A percentile compares a stretch with the other conserved stretches of the same genome.
These are phyloP conservation scores for Bombus superbus DNA, from an alignment of 1,140 invertebrate species.

Conservation along the genomic window DNA sequence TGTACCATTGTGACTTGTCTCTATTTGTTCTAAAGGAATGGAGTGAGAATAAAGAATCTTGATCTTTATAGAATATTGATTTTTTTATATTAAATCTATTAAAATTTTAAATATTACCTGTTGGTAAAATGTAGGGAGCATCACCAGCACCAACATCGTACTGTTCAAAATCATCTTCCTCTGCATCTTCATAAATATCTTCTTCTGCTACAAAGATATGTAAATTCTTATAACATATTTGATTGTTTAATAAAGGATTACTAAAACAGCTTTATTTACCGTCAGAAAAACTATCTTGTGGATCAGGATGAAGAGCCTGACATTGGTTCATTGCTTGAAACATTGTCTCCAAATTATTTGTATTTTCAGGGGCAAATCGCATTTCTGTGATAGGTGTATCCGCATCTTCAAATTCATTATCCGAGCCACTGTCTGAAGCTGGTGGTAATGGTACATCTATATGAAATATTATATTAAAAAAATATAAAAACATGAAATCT, in stretches of 20 bases:
- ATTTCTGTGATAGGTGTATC: conserved; percentile 85
- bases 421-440: conserved; percentile 78
- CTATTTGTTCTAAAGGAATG: conserved; percentile 72
- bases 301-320: conserved; percentile 87
- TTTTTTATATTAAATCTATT: neutral
- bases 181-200: conserved; percentile 83
- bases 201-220: conserved; percentile 74
- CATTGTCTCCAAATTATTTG: conserved; percentile 84
- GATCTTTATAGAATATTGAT: conserved; percentile 4
- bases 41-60: conserved; percentile 18
- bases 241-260: neutral
- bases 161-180: conserved; percentile 79
- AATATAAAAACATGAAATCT: conserved; percentile 14
- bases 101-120: conserved; percentile 68
- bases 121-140: conserved; percentile 75
- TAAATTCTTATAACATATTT: conserved; percentile 5
- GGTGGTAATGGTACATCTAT: conserved; percentile 71
- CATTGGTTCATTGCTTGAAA: conserved; percentile 88
- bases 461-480: conserved; percentile 31
- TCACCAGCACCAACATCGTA: conserved; percentile 76
- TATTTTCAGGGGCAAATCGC: conserved; percentile 87
- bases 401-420: conserved; percentile 82
- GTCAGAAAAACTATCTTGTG: conserved; percentile 84
- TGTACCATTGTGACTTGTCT: conserved; percentile 74
- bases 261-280: conserved; percentile 66